phyloP scores from a whole-genome alignment of 2,113 vertebrate genomes.

The Neogale vison region DNA sequence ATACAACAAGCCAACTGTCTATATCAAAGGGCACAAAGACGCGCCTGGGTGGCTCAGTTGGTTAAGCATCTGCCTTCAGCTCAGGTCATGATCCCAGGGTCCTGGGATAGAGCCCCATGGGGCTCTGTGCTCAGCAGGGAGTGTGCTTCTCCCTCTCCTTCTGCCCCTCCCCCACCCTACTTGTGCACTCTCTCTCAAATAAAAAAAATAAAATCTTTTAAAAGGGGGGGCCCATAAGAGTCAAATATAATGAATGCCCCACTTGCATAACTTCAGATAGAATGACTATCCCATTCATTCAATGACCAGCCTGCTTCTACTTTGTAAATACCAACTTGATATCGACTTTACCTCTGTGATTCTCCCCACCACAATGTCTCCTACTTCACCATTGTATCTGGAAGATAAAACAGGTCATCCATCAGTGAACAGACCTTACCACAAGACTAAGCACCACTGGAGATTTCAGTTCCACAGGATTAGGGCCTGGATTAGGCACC shows the following conservation, averaged over 20 bases:
- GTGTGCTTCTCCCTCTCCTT: background rate
- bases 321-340: background rate
- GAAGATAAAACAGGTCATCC: constrained; percentile 25
- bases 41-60: background rate
- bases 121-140: background rate
- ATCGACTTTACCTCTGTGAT: constrained; percentile 93
- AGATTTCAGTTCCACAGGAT: background rate
- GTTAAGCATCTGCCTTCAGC: background rate
- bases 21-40: background rate
- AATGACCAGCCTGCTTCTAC: background rate
- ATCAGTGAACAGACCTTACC: background rate
- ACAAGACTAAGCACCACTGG: background rate
- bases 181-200: background rate
- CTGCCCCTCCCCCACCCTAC: background rate
- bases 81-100: background rate
- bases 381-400: constrained; percentile 97
- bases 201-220: background rate
- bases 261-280: accelerated
- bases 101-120: background rate
- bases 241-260: background rate
- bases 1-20: background rate
- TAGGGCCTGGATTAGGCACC: background rate
- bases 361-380: constrained; percentile 96
- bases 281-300: background rate
- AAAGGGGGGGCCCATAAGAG: background rate